Percentiles rank a stretch among this genome's conserved stretches.
phyloP scores from a whole-genome alignment of 2,888 invertebrate species.

The Carpatolechia fugitivella region DNA sequence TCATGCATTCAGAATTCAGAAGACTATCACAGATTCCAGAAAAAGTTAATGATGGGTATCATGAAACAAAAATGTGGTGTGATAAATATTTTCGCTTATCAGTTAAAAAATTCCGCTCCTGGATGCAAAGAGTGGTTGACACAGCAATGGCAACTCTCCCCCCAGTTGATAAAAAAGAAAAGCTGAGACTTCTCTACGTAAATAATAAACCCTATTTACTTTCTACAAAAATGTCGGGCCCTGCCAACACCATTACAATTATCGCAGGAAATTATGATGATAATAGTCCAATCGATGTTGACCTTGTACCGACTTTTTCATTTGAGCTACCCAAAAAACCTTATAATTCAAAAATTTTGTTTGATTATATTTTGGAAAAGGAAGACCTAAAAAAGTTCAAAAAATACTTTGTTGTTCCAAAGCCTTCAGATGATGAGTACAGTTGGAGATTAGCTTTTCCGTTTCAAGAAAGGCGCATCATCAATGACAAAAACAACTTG shows the following conservation, averaged over 20 bases:
- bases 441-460: constrained; percentile 59
- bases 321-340: constrained; percentile 46
- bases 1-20: constrained; percentile 56
- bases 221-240: constrained; percentile 47
- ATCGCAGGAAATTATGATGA: constrained; percentile 35
- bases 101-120: constrained; percentile 42
- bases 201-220: constrained; percentile 38
- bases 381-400: constrained; percentile 22
- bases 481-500: constrained; percentile 46
- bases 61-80: constrained; percentile 49
- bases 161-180: constrained; percentile 31
- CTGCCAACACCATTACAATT: constrained; percentile 47
- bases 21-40: constrained; percentile 41
- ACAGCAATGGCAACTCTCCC: constrained; percentile 41
- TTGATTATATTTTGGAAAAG: constrained; percentile 30
- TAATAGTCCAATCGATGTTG: constrained; percentile 48
- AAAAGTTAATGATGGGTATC: constrained; percentile 44
- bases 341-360: constrained; percentile 37
- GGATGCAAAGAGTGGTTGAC: constrained; percentile 57
- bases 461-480: constrained; percentile 48
- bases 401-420: constrained; percentile 54
- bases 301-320: constrained; percentile 53
- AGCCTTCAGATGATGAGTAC: constrained; percentile 46
- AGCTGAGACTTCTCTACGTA: constrained; percentile 32
- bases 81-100: constrained; percentile 39